phyloP scores from a whole-genome alignment of 2,888 invertebrate species.

The Apeira syringaria region DNA sequence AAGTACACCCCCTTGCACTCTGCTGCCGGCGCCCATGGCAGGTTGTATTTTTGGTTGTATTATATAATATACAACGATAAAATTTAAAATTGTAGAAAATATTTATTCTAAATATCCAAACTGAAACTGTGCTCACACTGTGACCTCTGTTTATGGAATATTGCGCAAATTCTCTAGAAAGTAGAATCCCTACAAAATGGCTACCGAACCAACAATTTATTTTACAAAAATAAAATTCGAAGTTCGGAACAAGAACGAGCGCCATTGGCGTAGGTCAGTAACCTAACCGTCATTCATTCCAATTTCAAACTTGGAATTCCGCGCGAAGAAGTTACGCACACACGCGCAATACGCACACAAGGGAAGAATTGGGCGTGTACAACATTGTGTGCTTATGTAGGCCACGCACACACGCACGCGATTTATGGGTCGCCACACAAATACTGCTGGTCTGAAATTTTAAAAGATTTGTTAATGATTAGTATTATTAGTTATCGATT shows the following conservation, averaged over 20 bases:
- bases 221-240: constrained; percentile 12
- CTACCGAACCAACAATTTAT: neutral
- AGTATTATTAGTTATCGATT: no score
- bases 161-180: neutral
- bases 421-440: constrained; percentile 68
- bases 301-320: constrained; percentile 80
- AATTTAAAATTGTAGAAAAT: no score
- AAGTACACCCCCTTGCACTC: no score
- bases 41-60: no score
- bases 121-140: neutral
- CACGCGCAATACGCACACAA: constrained; percentile 57
- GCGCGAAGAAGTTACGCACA: constrained; percentile 75
- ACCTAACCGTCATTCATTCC: constrained; percentile 80
- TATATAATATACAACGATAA: no score
- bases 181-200: neutral
- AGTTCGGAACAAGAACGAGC: constrained; percentile 30
- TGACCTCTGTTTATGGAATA: neutral
- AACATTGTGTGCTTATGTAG: constrained; percentile 58
- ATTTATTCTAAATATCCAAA: neutral
- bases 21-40: no score
- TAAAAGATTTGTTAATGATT: no score
- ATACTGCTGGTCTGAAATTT: constrained; percentile 45
- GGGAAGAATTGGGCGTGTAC: constrained; percentile 49
- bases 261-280: constrained; percentile 70
- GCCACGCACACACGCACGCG: constrained; percentile 60